phyloP scores from a whole-genome alignment of 2,888 invertebrate genomes.

The Brenthis ino region DNA sequence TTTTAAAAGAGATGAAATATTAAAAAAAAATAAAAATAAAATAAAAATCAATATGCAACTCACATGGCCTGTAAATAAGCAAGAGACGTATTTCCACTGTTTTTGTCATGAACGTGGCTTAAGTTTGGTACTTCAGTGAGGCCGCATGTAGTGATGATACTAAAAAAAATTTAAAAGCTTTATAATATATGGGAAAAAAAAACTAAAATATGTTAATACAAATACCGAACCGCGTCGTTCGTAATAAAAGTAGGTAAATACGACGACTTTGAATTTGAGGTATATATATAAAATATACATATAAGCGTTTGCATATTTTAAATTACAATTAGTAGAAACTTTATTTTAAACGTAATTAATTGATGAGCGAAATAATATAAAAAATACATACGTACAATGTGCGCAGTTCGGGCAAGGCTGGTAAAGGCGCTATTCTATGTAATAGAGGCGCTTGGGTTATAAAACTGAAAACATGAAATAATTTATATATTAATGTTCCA shows the following conservation, averaged over 20 bases:
- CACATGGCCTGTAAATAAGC: slow-evolving; percentile 86
- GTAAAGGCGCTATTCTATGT: slow-evolving; percentile 76
- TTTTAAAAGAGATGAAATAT: not conserved
- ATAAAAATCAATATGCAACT: slow-evolving; percentile 61
- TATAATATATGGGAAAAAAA: slow-evolving; percentile 9
- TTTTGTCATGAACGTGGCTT: slow-evolving; percentile 78
- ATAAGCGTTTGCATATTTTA: no score
- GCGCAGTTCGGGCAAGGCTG: slow-evolving; percentile 80
- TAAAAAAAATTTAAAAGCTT: slow-evolving; percentile 51
- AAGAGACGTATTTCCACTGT: slow-evolving; percentile 60
- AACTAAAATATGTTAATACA: not conserved
- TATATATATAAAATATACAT: no score
- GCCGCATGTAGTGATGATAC: slow-evolving; percentile 87
- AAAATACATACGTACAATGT: slow-evolving; percentile 83
- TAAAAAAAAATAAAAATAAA: not conserved
- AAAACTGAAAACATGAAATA: slow-evolving; percentile 73
- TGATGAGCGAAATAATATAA: slow-evolving; percentile 18
- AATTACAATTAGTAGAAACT: no score
- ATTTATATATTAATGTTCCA: no score
- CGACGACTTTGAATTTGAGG: not conserved
- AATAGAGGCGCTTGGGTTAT: slow-evolving; percentile 86
- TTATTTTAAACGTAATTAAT: no score
- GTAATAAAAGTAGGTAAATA: not conserved
- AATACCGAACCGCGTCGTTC: not conserved
- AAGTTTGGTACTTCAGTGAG: slow-evolving; percentile 85